Conservation (phyloP, 2,113 vertebrate species). For the Typhlomys cinereus region DNA sequence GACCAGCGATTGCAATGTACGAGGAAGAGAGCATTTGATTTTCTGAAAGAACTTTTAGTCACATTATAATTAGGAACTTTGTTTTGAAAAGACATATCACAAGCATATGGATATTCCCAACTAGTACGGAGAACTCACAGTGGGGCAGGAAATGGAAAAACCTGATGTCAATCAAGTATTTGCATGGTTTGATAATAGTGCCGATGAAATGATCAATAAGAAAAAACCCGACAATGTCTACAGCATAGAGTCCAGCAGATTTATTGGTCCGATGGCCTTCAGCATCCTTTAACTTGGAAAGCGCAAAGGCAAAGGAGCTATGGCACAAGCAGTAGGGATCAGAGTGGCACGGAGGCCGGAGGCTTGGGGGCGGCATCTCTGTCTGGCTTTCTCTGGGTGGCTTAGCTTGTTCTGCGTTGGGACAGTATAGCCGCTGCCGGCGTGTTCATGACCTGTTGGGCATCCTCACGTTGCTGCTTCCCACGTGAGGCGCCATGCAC, state of each 20-base stretch:
- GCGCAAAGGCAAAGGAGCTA: background rate
- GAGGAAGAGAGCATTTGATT: background rate
- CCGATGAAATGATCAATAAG: background rate
- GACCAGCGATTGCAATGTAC: background rate
- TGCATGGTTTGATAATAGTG: background rate
- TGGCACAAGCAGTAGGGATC: background rate
- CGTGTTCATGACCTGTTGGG: slow-evolving; percentile 39
- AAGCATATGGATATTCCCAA: background rate
- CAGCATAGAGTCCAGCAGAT: background rate
- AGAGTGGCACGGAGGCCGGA: background rate
- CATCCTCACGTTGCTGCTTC: background rate
- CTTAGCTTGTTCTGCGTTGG: background rate
- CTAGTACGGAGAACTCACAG: background rate
- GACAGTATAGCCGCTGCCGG: background rate
- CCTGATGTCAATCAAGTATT: background rate
- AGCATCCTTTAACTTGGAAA: background rate
- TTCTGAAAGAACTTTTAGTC: slow-evolving; percentile 19
- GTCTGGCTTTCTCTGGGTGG: background rate
- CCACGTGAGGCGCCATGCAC: background rate
- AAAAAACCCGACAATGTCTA: background rate
- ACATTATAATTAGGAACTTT: slow-evolving; percentile 34
- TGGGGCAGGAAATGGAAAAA: background rate
- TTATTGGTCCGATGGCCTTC: background rate
- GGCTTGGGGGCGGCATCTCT: background rate
- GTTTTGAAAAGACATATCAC: slow-evolving; percentile 10